phyloP scores from a whole-genome alignment of 2,113 vertebrate species.

The Numenius arquata region DNA sequence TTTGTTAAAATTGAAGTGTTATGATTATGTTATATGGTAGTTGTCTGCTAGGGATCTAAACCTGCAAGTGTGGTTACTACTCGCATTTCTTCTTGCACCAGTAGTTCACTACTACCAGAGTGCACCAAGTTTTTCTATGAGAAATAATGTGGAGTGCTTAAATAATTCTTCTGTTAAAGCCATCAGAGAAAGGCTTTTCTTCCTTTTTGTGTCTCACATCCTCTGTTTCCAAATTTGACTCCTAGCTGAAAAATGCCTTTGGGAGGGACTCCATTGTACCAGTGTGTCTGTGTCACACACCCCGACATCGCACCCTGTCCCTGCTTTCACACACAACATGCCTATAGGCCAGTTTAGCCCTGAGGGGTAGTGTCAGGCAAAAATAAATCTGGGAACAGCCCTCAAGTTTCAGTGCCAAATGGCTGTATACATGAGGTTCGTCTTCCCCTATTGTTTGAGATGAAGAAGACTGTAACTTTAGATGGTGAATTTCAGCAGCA shows the following conservation, averaged over 20 bases:
- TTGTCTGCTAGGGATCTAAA: background rate
- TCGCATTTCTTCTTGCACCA: background rate
- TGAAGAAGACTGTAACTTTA: background rate
- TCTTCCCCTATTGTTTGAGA: background rate
- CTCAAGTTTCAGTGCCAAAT: background rate
- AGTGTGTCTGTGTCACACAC: fast-evolving
- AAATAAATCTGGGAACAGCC: background rate
- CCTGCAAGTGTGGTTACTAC: background rate
- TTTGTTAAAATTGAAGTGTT: background rate
- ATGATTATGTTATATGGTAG: background rate
- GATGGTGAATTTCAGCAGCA: background rate
- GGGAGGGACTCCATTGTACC: background rate
- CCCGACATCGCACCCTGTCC: fast-evolving
- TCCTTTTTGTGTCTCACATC: background rate
- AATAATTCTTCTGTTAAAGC: background rate
- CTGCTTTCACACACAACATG: background rate
- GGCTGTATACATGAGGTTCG: background rate
- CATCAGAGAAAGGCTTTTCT: background rate
- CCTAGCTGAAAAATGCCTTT: background rate
- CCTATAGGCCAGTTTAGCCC: background rate
- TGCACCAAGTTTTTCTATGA: background rate
- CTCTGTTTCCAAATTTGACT: background rate
- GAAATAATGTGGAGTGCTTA: background rate
- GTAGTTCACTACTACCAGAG: background rate
- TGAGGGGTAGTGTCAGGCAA: background rate